Percentiles rank a stretch among this genome's conserved stretches.
These are phyloP conservation scores for Prunella fulvescens DNA, from an alignment of 2,113 vertebrate species.

Conservation along the genomic window DNA sequence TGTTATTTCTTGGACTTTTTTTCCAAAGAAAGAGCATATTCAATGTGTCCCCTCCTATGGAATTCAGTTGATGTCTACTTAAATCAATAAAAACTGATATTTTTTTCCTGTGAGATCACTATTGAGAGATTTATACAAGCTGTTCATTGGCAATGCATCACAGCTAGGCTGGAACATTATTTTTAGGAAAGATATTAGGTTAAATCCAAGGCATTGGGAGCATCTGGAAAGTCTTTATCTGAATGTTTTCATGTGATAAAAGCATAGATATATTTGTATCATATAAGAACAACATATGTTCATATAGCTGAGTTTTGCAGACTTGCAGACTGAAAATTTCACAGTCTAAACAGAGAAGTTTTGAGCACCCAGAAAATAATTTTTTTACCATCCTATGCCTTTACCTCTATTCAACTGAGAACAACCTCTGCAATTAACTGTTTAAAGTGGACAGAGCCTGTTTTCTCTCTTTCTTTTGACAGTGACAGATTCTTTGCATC, in stretches of 20 bases:
- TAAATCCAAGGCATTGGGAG: background rate
- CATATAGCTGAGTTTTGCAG: background rate
- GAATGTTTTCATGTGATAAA: background rate
- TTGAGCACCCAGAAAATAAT: background rate
- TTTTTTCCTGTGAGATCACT: background rate
- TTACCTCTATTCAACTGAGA: background rate
- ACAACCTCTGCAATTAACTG: background rate
- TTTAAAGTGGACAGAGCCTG: background rate
- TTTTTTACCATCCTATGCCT: background rate
- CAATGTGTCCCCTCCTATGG: background rate
- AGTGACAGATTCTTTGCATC: constrained; percentile 31
- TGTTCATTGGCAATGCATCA: background rate
- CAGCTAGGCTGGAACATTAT: background rate
- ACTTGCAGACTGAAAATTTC: background rate
- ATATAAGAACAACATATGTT: background rate
- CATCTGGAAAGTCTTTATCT: background rate
- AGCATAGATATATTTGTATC: background rate
- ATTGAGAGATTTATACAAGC: background rate
- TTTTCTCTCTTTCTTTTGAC: constrained; percentile 7
- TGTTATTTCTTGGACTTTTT: background rate
- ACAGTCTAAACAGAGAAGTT: background rate
- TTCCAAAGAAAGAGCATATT: background rate
- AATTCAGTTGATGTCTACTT: background rate
- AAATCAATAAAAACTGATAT: background rate
- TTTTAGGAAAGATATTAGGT: background rate